These are phyloP conservation scores for Alligator sinensis DNA, from an alignment of 2,113 vertebrate genomes.

Conservation along the genomic window DNA sequence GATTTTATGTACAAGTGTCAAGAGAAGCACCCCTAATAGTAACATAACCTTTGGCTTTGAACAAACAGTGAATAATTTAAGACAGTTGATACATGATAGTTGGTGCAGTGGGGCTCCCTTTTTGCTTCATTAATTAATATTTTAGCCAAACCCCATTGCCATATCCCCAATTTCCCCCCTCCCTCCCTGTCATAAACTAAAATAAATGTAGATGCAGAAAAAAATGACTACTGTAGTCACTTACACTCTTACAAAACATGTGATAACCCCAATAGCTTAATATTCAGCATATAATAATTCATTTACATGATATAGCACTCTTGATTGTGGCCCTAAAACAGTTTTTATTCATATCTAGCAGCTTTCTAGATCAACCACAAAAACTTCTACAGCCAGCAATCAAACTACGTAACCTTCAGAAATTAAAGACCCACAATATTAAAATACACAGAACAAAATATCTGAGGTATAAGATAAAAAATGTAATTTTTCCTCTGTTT, in stretches of 20 bases:
- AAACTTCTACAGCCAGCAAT: conserved; percentile 94
- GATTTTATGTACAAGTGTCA: conserved; percentile 80
- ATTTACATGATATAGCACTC: conserved; percentile 92
- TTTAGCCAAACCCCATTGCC: conserved; percentile 74
- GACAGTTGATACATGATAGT: conserved; percentile 81
- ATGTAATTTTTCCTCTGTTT: conserved; percentile 90
- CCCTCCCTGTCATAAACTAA: conserved; percentile 77
- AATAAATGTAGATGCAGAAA: conserved; percentile 84
- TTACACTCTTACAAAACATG: conserved; percentile 91
- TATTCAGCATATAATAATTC: conserved; percentile 89
- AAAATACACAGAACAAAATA: conserved; percentile 99
- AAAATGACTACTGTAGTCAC: conserved; percentile 87
- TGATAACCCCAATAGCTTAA: conserved; percentile 89
- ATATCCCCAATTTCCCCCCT: conserved; percentile 59
- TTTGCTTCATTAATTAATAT: conserved; percentile 78
- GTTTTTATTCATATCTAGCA: conserved; percentile 87
- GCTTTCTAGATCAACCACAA: conserved; percentile 93
- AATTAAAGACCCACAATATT: conserved; percentile 99
- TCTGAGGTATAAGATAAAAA: conserved; percentile 99
- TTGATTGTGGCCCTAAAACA: conserved; percentile 87
- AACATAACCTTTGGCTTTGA: conserved; percentile 93
- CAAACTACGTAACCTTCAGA: conserved; percentile 92
- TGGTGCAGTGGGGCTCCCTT: conserved; percentile 83
- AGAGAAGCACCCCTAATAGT: conserved; percentile 77
- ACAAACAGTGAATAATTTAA: conserved; percentile 86